phyloP scores from a whole-genome alignment of 1,140 invertebrate genomes.

The Polypedilum vanderplanki region DNA sequence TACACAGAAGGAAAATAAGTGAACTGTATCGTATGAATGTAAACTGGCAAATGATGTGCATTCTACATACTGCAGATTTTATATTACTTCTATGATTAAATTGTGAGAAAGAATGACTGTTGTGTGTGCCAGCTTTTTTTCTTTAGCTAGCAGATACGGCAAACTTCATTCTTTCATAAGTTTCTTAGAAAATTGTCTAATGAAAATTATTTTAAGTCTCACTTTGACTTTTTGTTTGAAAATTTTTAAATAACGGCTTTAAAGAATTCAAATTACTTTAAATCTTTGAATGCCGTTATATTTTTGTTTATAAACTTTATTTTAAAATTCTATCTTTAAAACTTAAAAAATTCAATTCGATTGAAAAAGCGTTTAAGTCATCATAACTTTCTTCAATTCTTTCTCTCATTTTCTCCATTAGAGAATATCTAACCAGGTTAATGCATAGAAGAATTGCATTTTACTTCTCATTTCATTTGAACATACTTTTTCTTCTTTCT shows the following conservation, averaged over 20 bases:
- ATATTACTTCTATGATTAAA: slow-evolving; percentile 12
- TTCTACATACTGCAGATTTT: background rate
- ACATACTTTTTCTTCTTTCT: background rate
- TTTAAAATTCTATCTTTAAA: no score
- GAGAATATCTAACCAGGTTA: background rate
- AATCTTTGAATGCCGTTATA: no score
- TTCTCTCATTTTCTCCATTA: no score
- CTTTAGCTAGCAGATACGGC: background rate
- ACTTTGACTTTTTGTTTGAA: no score
- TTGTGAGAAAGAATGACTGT: background rate
- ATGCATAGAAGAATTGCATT: slow-evolving; percentile 8
- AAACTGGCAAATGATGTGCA: slow-evolving; percentile 24
- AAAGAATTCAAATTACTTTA: no score
- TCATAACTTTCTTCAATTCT: no score
- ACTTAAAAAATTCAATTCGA: no score
- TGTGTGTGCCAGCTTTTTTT: background rate
- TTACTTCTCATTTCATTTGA: slow-evolving; percentile 19
- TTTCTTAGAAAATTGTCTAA: background rate
- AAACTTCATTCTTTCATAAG: background rate
- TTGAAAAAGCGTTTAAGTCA: no score
- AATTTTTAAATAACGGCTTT: no score
- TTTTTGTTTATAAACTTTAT: no score
- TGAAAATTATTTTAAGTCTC: no score
- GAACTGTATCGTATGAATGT: background rate
- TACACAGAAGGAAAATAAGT: background rate